Evolutionary conservation across 1,140 invertebrate genomes (phyloP), one percentile per base, ranked within the genome.

Genomic region (Papilio polyxenes): DNA sequence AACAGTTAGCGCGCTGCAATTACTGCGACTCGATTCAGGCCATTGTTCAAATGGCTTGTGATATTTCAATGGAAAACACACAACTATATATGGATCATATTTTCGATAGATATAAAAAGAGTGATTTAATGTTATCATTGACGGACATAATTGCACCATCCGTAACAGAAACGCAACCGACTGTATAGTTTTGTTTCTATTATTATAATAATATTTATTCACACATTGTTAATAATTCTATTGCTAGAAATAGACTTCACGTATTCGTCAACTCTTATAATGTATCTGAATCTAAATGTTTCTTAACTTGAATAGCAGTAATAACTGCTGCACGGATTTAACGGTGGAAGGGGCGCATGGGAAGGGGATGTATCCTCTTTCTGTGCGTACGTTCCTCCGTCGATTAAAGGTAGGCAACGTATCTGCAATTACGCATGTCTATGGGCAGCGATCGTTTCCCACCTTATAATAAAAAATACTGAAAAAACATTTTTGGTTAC

Each of bases 1-100:
- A 93, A 90, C 91, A 92, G 92, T 90, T 89, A 89, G 85, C 88
- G 87, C 89, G 87, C 88, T 88, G 86, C 89, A 93, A 93, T 93
- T 93, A 93, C 90, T 81, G 78, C 86, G 87, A 81, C 83, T 88
- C 92, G 92, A 93, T 93, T 93, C 89, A 89, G 86, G 84, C 87
- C 86, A 93, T 93, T 93, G 92, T 93, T 93, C 91, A 92, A 91
- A 92, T 88, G 85, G 89, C 85, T 85, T 83, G 82, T 86, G 85
- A 84, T 85, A 83, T 84, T 84, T 86, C 82, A 87, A 89, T 87
- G 87, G 84, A 86, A 86, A 77, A 13, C 17, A 56, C 17, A 56
- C 53, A 40, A 40, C 40, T 40, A 56, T 87, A 83, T 84, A n/a
- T n/a, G n/a, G n/a, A 83, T 88, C 83, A 89, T 89, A 88, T 90